phyloP scores from a whole-genome alignment of 1,140 invertebrate species.

The Camponotus pennsylvanicus region DNA sequence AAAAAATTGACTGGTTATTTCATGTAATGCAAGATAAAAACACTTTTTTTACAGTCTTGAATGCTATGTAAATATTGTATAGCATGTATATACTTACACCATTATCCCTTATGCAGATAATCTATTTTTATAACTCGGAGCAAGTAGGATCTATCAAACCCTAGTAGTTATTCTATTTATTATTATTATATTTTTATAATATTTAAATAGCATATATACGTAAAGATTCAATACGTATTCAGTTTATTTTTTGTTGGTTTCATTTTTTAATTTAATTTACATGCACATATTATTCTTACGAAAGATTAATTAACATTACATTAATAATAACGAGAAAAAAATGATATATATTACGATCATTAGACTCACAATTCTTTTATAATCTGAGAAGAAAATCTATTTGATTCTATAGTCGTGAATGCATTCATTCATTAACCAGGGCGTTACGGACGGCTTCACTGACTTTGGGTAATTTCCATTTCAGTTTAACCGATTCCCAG shows the following conservation, averaged over 20 bases:
- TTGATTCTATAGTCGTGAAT: not conserved
- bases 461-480: slow-evolving; percentile 30
- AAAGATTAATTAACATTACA: not conserved
- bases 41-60: not conserved
- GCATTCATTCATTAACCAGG: slow-evolving; percentile 7
- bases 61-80: slow-evolving; percentile 1
- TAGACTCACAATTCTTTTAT: not conserved
- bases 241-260: not conserved
- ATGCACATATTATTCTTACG: not conserved
- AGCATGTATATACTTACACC: not conserved
- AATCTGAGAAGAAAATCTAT: not conserved
- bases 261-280: not conserved
- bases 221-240: slow-evolving; percentile 6
- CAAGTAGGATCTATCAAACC: slow-evolving; percentile 8
- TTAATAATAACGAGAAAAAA: not conserved
- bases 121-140: slow-evolving; percentile 45
- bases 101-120: slow-evolving; percentile 29
- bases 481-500: slow-evolving; percentile 18
- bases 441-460: slow-evolving; percentile 13
- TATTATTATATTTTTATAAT: slow-evolving; percentile 28
- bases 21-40: not conserved
- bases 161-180: slow-evolving; percentile 1
- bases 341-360: not conserved
- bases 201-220: slow-evolving; percentile 9
- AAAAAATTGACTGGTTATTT: not conserved